These are phyloP conservation scores for Lapara coniferarum DNA, from an alignment of 2,888 invertebrate species.

Conservation along the genomic window DNA sequence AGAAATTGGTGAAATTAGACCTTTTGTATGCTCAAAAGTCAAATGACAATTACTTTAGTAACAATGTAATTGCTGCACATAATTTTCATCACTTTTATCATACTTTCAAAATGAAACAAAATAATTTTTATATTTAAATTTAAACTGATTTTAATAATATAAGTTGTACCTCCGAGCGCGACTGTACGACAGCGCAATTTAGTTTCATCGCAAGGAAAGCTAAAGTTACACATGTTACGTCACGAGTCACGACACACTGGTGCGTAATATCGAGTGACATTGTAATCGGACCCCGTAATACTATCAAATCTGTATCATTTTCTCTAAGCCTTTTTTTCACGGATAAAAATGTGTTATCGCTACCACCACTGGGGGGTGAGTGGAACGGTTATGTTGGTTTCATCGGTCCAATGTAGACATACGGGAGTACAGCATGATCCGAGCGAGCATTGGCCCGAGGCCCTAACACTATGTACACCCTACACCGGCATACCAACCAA, in stretches of 20 bases:
- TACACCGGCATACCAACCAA: no score
- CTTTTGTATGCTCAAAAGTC: no score
- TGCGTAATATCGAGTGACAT: constrained; percentile 22
- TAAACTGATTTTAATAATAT: not conserved
- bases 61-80: not conserved
- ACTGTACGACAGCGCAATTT: constrained; percentile 27
- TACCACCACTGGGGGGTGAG: no score
- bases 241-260: constrained; percentile 2
- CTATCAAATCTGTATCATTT: constrained; percentile 11
- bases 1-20: no score
- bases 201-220: constrained; percentile 36
- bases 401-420: no score
- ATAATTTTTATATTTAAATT: not conserved
- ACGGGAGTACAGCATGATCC: no score
- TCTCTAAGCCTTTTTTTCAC: not conserved
- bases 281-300: constrained; percentile 16
- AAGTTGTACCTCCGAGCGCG: not conserved
- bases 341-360: no score
- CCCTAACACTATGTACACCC: no score
- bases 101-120: not conserved
- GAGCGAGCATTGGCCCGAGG: no score
- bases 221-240: constrained; percentile 31
- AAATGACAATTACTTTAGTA: no score
- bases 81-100: no score
- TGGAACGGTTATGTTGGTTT: no score